These are phyloP conservation scores for Cyrtonyx montezumae DNA, from an alignment of 2,113 vertebrate species.

Conservation along the genomic window DNA sequence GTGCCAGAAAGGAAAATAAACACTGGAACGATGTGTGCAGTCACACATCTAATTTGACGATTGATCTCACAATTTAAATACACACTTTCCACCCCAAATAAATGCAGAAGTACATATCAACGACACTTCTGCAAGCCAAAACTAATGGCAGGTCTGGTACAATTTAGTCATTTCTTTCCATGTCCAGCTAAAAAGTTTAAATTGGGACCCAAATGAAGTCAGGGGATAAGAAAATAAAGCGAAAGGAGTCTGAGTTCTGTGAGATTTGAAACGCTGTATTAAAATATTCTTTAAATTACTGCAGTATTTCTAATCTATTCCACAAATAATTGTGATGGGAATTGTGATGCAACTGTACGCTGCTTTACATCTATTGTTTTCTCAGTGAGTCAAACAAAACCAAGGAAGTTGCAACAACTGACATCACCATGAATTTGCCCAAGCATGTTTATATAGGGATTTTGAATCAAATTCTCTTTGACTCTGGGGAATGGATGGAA, in stretches of 20 bases:
- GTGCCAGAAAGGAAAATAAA: slow-evolving; percentile 85
- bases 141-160: not conserved
- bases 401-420: not conserved
- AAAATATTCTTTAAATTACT: not conserved
- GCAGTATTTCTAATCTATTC: not conserved
- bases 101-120: slow-evolving; percentile 35
- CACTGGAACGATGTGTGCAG: slow-evolving; percentile 68
- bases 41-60: slow-evolving; percentile 72
- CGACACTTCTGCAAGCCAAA: slow-evolving; percentile 45
- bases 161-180: slow-evolving; percentile 41
- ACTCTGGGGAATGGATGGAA: not conserved
- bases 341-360: too few relatives aligned
- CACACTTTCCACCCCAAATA: slow-evolving; percentile 70
- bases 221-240: slow-evolving; percentile 5
- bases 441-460: slow-evolving; percentile 46
- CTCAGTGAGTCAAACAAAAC: not conserved
- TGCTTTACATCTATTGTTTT: not conserved
- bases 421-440: not conserved
- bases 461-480: not conserved
- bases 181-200: slow-evolving; percentile 21
- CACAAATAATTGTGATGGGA: not conserved
- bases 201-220: not conserved
- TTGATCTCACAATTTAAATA: slow-evolving; percentile 72
- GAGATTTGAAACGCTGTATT: not conserved
- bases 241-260: not conserved